Evolutionary conservation across 1,140 invertebrate genomes (phyloP).

Genomic region (Heliconius congener): DNA sequence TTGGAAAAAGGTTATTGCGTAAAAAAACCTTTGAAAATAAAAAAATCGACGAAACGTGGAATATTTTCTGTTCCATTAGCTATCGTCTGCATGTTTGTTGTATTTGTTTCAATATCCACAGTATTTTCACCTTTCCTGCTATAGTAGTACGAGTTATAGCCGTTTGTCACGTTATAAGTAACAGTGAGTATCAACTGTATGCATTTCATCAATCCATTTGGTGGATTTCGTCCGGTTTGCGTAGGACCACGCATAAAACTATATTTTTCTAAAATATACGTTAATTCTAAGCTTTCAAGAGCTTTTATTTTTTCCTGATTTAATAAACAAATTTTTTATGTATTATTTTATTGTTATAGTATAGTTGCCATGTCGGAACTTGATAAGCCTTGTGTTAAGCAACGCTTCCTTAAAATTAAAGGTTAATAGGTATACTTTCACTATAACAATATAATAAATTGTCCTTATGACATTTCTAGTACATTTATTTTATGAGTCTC

Average conservation of each 20-base stretch:
- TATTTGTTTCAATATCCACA: neutral
- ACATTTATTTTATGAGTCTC: no score
- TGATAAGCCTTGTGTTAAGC: no score
- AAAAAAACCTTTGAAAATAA: neutral
- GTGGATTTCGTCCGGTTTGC: slow-evolving; percentile 45
- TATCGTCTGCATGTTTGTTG: slow-evolving; percentile 15
- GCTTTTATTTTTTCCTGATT: neutral
- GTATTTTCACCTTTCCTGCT: neutral
- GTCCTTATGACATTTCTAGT: no score
- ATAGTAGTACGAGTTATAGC: slow-evolving; percentile 4
- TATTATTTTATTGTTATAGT: neutral
- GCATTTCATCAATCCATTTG: slow-evolving; percentile 54
- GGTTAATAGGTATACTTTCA: no score
- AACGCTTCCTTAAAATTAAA: no score
- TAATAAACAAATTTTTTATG: neutral
- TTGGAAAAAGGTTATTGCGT: neutral
- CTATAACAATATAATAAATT: no score
- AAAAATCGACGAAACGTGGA: slow-evolving; percentile 21
- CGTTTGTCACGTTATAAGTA: slow-evolving; percentile 10
- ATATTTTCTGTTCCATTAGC: slow-evolving; percentile 30
- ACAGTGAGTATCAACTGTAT: slow-evolving; percentile 8
- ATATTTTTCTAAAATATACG: slow-evolving; percentile 22
- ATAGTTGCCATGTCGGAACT: no score
- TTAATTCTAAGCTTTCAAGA: neutral
- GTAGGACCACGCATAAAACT: slow-evolving; percentile 39